A percentile compares a stretch with the other conserved stretches of the same genome.
Conservation (phyloP, 1,140 invertebrate genomes). For the Cotesia typhae region DNA sequence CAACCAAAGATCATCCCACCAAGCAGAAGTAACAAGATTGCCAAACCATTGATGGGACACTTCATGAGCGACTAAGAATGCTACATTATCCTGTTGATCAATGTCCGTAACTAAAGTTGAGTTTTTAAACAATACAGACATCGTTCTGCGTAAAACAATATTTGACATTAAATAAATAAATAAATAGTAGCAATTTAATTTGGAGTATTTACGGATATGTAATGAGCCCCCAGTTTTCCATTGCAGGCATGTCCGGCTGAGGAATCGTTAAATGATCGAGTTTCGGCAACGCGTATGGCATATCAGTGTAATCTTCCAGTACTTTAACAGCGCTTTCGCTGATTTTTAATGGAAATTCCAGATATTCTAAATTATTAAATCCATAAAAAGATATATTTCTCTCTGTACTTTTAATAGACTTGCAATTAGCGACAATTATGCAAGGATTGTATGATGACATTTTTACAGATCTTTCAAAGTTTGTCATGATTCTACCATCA, state of each 20-base stretch:
- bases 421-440: conserved; percentile 72
- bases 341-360: conserved; percentile 11
- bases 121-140: neutral
- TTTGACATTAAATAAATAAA: neutral
- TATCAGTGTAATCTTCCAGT: conserved; percentile 29
- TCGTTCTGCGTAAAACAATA: neutral
- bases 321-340: conserved; percentile 25
- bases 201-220: conserved; percentile 69
- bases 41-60: conserved; percentile 67
- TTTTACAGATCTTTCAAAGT: conserved; percentile 41
- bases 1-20: conserved; percentile 67
- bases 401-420: conserved; percentile 32
- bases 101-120: neutral
- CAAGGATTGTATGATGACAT: conserved; percentile 83
- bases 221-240: conserved; percentile 35
- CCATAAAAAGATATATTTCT: conserved; percentile 36
- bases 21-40: conserved; percentile 60
- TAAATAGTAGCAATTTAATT: neutral
- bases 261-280: conserved; percentile 27
- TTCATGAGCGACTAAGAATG: conserved; percentile 65
- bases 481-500: conserved; percentile 37
- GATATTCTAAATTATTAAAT: neutral
- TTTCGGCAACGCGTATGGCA: conserved; percentile 30
- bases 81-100: neutral
- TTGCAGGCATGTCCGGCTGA: conserved; percentile 1